Base-by-base conservation (phyloP, 2,888 invertebrate genomes). In the Hyppa rectilinea region DNA sequence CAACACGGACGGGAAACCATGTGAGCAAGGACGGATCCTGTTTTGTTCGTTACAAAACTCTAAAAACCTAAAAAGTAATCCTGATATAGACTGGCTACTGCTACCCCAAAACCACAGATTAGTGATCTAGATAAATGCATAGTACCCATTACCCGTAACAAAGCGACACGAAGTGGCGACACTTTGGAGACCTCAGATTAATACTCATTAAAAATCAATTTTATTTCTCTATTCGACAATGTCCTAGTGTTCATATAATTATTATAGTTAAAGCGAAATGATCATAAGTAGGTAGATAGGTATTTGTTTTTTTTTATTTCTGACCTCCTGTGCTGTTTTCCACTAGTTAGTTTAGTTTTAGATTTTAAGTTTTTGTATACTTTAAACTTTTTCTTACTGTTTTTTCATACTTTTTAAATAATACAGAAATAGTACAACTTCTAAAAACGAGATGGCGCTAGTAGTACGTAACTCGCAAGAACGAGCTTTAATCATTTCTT, bases 401-500 rank as follows among this genome's bases (percentile, higher is more conserved):
- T 52, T 20, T 1, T 26, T 61, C 14, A 26, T 20, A 26, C 2
- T n/a, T 4, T 31, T 12, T 56, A 9, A 26, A n/a, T 20, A 10
- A 45, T 26, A n/a, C n/a, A 29, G 1, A 65, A 47, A 47, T 65
- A 10, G 47, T 62, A 23, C 29, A 9, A 29, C 23, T 20, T 31
- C 29, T 20, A 63, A 38, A 63, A 31, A 49, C 36, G 23, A 63
- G 23, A 63, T 49, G 63, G 36, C 47, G 23, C 47, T 38, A 38
- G 47, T 23, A 49, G 23, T 29, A 29, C 4, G 26, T 62, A 29
- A 47, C 29, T 29, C 26, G n/a, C 12, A 36, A 45, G 17, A 4
- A 17, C 26, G 26, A 14, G 3, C 26, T 36, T 20, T 40, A 45
- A 34, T 36, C 26, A 59, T 23, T 34, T 2, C 3, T 17, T 55